Conservation (phyloP, 2,797 vertebrate species). For the Karalla daura region DNA sequence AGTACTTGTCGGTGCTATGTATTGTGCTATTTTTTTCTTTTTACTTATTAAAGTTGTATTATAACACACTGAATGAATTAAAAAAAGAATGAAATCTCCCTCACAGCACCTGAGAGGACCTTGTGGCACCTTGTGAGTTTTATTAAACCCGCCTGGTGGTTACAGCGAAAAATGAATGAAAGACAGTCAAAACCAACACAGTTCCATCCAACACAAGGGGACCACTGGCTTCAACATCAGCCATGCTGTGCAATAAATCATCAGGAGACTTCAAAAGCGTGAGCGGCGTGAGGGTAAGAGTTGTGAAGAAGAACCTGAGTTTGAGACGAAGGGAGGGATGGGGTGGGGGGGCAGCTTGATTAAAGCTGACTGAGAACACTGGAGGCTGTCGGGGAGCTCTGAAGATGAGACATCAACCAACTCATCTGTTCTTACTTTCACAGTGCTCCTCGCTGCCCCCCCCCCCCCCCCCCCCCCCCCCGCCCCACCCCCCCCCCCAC, state of each 20-base stretch:
- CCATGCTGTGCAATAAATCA: constrained; percentile 39
- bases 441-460: constrained; percentile 14
- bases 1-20: neutral
- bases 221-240: constrained; percentile 35
- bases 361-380: constrained; percentile 54
- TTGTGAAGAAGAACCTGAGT: constrained; percentile 36
- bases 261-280: constrained; percentile 32
- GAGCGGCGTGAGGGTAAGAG: neutral
- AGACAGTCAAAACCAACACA: constrained; percentile 1
- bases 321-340: too few species aligned
- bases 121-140: neutral
- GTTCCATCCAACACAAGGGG: constrained; percentile 3
- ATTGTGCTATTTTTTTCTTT: constrained; percentile 3
- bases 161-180: neutral
- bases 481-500: constrained; percentile 4
- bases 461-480: neutral
- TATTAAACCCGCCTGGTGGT: neutral
- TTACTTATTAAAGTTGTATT: constrained; percentile 14
- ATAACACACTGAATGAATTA: constrained; percentile 16
- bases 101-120: neutral
- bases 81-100: too few species aligned
- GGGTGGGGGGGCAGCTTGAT: constrained; percentile 56
- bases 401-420: constrained; percentile 51
- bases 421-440: constrained; percentile 47
- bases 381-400: constrained; percentile 41